Conservation (phyloP, 2,797 vertebrate species). For the Myoxocephalus aenaeus region DNA sequence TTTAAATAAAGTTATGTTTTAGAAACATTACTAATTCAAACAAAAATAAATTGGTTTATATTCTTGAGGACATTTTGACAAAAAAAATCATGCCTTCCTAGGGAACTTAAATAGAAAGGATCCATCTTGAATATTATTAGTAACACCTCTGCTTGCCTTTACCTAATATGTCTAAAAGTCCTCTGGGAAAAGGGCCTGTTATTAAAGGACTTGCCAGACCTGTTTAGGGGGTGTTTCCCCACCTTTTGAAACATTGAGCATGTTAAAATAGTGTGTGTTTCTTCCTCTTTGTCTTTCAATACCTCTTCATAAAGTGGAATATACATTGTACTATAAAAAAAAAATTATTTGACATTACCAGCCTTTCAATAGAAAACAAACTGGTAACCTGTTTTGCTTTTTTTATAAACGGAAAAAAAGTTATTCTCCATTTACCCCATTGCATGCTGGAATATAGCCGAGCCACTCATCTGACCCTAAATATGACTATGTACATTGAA, state of each 20-base stretch:
- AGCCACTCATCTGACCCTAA: not conserved
- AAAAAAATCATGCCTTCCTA: not conserved
- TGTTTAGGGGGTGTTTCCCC: not conserved
- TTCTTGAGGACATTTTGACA: not conserved
- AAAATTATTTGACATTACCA: not conserved
- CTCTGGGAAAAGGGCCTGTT: not conserved
- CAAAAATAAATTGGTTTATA: not conserved
- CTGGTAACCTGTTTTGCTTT: not conserved
- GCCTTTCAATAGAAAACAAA: not conserved
- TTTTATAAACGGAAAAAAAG: not conserved
- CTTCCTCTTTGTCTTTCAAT: not conserved
- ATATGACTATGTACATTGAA: not conserved
- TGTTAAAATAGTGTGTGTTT: not conserved
- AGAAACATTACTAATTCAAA: not conserved
- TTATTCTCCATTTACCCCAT: not conserved
- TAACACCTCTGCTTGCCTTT: not conserved
- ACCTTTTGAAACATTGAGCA: not conserved
- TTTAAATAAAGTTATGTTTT: not conserved
- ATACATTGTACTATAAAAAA: not conserved
- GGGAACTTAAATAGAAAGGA: not conserved
- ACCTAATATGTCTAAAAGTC: not conserved
- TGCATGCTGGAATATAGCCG: slow-evolving; percentile 12
- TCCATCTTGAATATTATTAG: not conserved
- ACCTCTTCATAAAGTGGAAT: not conserved
- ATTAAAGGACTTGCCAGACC: not conserved